Evolutionary conservation across 1,140 invertebrate species (phyloP), one percentile per base, ranked within the genome.

Genomic region (Gryllus bimaculatus): DNA sequence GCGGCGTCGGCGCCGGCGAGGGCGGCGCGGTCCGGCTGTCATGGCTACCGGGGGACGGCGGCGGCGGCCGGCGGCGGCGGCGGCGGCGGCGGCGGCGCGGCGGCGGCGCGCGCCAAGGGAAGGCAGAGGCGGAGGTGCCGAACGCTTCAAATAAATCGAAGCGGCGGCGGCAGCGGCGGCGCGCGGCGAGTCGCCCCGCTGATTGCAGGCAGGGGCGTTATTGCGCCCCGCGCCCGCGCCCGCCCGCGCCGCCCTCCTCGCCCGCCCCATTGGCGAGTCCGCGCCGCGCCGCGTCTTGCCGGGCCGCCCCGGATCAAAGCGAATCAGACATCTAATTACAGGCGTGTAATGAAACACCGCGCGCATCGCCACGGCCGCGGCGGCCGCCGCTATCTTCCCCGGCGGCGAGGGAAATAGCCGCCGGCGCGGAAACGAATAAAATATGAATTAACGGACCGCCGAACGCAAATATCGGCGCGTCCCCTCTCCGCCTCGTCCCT

Each of bases 281-380:
- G 26, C 26, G 5, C 18, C 54, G 54, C 10, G 10, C 54, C 54
- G 54, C 54, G 54, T 66, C 54, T 66, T 66, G 54, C 54, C 54
- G 54, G 54, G 54, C 18, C 54, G 54, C 54, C 10, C 54, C 18
- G 54, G 54, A 66, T 66, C 54, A 66, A 66, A 66, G 54, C 54
- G 54, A 66, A 66, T 66, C 54, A 66, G 54, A 66, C 54, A 66
- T 66, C 54, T 66, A 66, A 66, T 66, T 66, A 66, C 54, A 66
- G 54, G 54, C 54, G 54, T 66, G 54, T 66, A 66, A 66, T 66
- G 54, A 66, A 66, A 66, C 54, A 18, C 54, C 18, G 10, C 10
- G 10, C 18, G 10, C 54, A 10, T 66, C 10, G 18, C 10, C 54
- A 66, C 10, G 18, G 10, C 10, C 54, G 54, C 18, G 54, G 54